Conservation (phyloP, 2,113 vertebrate genomes). For the Sorex fumeus region DNA sequence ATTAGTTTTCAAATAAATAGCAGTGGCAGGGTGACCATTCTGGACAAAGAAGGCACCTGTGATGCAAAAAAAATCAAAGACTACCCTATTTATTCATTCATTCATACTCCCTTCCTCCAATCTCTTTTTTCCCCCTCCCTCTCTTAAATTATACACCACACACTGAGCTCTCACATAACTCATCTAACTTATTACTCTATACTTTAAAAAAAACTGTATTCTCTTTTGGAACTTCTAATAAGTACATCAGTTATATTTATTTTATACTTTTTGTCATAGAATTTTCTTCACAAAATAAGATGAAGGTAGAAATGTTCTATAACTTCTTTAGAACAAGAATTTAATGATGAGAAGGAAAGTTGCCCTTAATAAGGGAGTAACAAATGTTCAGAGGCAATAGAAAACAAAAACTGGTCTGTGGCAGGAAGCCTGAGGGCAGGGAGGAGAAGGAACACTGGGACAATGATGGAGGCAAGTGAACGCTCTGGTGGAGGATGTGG, state of each 20-base stretch:
- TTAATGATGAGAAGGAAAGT: background rate
- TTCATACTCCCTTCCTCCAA: background rate
- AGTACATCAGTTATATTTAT: background rate
- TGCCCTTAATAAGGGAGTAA: too few species aligned
- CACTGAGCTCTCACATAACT: background rate
- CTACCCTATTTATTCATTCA: background rate
- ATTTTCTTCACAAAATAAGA: constrained; percentile 57
- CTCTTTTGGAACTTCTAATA: constrained; percentile 16
- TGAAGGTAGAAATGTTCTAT: constrained; percentile 5
- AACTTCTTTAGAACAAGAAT: constrained; percentile 59
- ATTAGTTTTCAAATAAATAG: background rate
- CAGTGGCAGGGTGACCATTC: background rate
- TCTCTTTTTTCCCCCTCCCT: background rate
- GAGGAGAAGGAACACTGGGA: too few species aligned
- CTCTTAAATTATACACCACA: background rate
- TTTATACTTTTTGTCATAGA: constrained; percentile 6
- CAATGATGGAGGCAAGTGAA: too few species aligned
- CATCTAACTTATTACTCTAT: constrained; percentile 30
- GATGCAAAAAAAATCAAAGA: background rate
- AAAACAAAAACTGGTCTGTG: too few species aligned
- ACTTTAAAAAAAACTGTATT: background rate
- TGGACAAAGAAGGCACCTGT: background rate
- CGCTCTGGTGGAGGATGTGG: too few species aligned
- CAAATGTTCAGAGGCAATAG: too few species aligned
- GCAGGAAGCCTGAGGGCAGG: too few species aligned